Conservation (phyloP, 92 coral and sea anemone genomes). For the Palythoa grandiflora region DNA sequence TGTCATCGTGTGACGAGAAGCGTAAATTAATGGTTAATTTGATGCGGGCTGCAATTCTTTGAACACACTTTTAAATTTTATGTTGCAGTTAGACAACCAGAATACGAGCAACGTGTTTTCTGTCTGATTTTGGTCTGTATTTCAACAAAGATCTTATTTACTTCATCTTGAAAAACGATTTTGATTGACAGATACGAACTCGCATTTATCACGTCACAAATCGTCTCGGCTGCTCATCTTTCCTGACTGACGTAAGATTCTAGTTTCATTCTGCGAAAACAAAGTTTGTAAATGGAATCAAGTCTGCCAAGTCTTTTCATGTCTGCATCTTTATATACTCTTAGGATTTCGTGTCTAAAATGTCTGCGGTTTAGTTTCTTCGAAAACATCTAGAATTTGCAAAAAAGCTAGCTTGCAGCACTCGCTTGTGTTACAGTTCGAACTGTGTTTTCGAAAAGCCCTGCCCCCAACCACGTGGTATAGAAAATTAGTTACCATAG, state of each 20-base stretch:
- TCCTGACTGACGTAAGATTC: slow-evolving; percentile 30
- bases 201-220: slow-evolving; percentile 35
- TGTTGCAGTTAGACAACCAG: slow-evolving; percentile 28
- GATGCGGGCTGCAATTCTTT: slow-evolving; percentile 13
- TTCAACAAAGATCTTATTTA: slow-evolving; percentile 38
- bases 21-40: slow-evolving; percentile 10
- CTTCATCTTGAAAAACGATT: slow-evolving; percentile 45
- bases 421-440: neutral
- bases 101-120: neutral
- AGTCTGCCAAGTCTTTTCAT: neutral
- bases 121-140: neutral
- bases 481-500: slow-evolving; percentile 80
- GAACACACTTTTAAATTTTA: neutral
- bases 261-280: slow-evolving; percentile 32
- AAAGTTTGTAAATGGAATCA: slow-evolving; percentile 15
- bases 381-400: neutral
- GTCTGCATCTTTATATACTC: neutral
- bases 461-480: slow-evolving; percentile 90
- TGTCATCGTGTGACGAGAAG: slow-evolving; percentile 27
- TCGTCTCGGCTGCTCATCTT: slow-evolving; percentile 3
- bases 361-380: neutral
- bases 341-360: neutral
- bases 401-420: neutral
- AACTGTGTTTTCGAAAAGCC: slow-evolving; percentile 56
- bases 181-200: slow-evolving; percentile 58